Evolutionary conservation across 2,888 invertebrate genomes (phyloP).

Genomic region (Adelognathus sp.): DNA sequence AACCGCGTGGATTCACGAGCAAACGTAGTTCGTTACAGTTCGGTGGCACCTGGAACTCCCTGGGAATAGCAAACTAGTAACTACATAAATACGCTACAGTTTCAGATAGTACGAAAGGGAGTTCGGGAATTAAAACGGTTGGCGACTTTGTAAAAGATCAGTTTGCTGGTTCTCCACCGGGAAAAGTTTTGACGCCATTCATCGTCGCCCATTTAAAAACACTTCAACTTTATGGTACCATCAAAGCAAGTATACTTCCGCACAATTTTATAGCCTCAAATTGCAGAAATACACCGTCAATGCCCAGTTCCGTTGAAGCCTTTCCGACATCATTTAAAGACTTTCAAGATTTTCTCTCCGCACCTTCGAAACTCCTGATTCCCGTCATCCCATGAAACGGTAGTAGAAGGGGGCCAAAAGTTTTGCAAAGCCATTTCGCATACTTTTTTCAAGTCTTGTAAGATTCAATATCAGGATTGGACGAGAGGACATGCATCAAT

Average conservation of each 20-base stretch:
- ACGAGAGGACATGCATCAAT: background rate
- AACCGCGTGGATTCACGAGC: slow-evolving; percentile 8
- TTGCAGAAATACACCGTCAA: background rate
- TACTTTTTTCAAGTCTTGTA: background rate
- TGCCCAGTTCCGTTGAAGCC: background rate
- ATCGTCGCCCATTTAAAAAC: slow-evolving; percentile 13
- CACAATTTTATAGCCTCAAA: background rate
- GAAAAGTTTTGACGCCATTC: slow-evolving; percentile 39
- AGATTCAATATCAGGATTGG: background rate
- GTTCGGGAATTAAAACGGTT: background rate
- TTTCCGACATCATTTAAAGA: background rate
- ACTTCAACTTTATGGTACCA: slow-evolving; percentile 4
- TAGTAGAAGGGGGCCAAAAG: background rate
- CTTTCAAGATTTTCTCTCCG: background rate
- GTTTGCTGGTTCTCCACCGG: slow-evolving; percentile 26
- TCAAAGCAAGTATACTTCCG: background rate
- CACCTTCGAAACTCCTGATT: background rate
- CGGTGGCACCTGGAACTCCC: slow-evolving; percentile 10
- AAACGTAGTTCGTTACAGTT: background rate
- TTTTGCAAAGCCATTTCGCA: background rate
- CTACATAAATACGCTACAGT: background rate
- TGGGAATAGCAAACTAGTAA: slow-evolving; percentile 29
- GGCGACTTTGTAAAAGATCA: slow-evolving; percentile 33
- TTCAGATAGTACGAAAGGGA: background rate
- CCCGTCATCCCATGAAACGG: background rate